Evolutionary conservation across 2,888 invertebrate genomes (phyloP).

Genomic region (Tetragonula carbonaria): DNA sequence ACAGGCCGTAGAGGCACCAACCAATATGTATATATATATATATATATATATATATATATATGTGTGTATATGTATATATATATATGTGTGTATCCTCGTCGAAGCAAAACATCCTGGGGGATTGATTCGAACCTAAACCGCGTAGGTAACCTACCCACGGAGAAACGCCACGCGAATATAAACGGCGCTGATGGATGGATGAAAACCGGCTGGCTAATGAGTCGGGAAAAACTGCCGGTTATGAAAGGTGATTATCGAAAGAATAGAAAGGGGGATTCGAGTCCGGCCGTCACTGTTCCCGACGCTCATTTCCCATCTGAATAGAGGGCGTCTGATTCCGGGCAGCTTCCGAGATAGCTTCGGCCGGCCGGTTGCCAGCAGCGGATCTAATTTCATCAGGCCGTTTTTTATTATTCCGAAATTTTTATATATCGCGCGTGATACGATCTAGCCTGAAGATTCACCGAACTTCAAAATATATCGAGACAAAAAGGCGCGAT

Average conservation of each 20-base stretch:
- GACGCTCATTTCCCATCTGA: background rate
- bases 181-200: background rate
- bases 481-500: too few relatives aligned
- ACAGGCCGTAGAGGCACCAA: slow-evolving; percentile 29
- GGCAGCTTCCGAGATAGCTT: background rate
- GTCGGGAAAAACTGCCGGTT: slow-evolving; percentile 39
- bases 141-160: slow-evolving; percentile 8
- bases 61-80: too few relatives aligned
- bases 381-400: too few relatives aligned
- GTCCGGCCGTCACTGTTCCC: background rate
- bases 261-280: slow-evolving; percentile 16
- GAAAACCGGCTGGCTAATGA: slow-evolving; percentile 34
- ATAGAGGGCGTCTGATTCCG: background rate
- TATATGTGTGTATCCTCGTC: slow-evolving; percentile 7
- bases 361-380: too few relatives aligned
- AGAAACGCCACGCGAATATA: slow-evolving; percentile 22
- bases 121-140: slow-evolving; percentile 44
- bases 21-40: slow-evolving; percentile 18
- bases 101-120: slow-evolving; percentile 32
- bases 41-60: too few relatives aligned
- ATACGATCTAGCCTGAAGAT: too few relatives aligned
- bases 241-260: slow-evolving; percentile 53
- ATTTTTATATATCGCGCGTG: too few relatives aligned
- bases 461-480: too few relatives aligned
- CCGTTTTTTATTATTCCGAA: too few relatives aligned